Conservation (phyloP, 2,888 invertebrate genomes). For the Agriopis marginaria region DNA sequence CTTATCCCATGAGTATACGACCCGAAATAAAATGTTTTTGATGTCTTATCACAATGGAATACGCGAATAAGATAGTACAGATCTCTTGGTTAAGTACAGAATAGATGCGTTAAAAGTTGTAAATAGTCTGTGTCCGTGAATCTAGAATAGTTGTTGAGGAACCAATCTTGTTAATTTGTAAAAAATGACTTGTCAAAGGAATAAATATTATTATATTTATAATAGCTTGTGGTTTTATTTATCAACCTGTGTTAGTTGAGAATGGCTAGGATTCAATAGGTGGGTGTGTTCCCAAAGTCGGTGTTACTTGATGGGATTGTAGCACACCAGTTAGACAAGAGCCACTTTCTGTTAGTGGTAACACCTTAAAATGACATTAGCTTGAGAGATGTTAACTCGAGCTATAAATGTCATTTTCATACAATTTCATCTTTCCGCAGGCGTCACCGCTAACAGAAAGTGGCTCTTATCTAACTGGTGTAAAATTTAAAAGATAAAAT, state of each 20-base stretch:
- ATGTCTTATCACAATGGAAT: slow-evolving; percentile 20
- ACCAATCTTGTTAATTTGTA: slow-evolving; percentile 71
- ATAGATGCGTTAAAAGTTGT: slow-evolving; percentile 42
- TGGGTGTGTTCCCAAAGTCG: no score
- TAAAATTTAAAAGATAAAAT: no score
- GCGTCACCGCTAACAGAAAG: no score
- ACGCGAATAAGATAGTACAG: slow-evolving; percentile 22
- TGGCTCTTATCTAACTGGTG: no score
- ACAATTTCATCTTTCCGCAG: no score
- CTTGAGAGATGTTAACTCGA: no score
- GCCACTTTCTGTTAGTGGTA: no score
- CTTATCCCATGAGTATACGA: neutral
- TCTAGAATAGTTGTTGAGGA: slow-evolving; percentile 54
- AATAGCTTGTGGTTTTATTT: slow-evolving; percentile 52
- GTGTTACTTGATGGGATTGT: no score
- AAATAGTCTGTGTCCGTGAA: slow-evolving; percentile 48
- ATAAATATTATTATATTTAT: slow-evolving; percentile 84
- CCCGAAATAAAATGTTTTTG: neutral
- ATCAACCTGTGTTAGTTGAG: neutral
- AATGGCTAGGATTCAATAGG: no score
- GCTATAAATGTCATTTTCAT: no score
- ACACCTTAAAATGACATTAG: no score
- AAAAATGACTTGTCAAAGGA: slow-evolving; percentile 65
- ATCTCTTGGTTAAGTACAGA: slow-evolving; percentile 56
- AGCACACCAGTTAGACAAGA: no score